phyloP scores from a whole-genome alignment of 2,113 vertebrate species.

The Rhombomys opimus region DNA sequence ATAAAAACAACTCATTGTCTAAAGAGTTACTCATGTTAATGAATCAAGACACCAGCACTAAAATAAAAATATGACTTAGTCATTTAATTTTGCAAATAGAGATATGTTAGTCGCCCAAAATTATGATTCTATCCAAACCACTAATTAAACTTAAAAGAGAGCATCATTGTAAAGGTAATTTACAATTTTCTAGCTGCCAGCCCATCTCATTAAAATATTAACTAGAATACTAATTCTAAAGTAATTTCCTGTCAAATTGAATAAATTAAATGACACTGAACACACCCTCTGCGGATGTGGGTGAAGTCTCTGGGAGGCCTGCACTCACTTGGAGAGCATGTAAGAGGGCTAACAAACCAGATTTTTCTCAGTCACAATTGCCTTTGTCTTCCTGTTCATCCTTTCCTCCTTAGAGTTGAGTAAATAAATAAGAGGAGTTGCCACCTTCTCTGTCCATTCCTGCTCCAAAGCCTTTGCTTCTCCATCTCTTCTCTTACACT shows the following conservation, averaged over 20 bases:
- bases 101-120: constrained; percentile 45
- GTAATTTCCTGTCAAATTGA: constrained; percentile 61
- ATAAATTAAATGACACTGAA: constrained; percentile 40
- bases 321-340: not conserved
- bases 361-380: not conserved
- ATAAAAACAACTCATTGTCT: not conserved
- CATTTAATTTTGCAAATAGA: constrained; percentile 59
- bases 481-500: not conserved
- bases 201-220: constrained; percentile 67
- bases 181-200: constrained; percentile 59
- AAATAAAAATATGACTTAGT: constrained; percentile 41
- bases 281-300: not conserved
- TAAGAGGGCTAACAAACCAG: not conserved
- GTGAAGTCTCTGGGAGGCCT: not conserved
- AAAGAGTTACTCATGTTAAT: constrained; percentile 44
- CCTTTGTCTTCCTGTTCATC: not conserved
- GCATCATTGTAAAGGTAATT: constrained; percentile 63
- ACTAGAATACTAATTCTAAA: constrained; percentile 46
- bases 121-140: constrained; percentile 61
- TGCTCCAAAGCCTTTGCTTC: not conserved
- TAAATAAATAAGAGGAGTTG: not conserved
- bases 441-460: not conserved
- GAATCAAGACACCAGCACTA: constrained; percentile 53
- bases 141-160: constrained; percentile 63
- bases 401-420: not conserved